Base-by-base conservation (phyloP, 2,113 vertebrate genomes). In the Bubalus kerabau region DNA sequence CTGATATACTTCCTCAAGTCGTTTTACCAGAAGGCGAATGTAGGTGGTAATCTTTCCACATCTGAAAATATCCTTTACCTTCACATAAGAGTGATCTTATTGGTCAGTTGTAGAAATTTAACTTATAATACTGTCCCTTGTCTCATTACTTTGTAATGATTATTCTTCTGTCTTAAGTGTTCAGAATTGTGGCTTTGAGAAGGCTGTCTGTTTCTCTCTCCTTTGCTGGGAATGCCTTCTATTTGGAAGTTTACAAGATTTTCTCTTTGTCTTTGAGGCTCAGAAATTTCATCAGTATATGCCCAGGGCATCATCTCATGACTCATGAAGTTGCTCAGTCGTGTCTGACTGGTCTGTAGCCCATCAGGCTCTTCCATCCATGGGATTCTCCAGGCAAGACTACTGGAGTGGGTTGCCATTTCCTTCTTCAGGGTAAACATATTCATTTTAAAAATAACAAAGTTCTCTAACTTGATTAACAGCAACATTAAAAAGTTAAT, bases 11-110 rank as follows among this genome's bases (percentile, higher is more conserved):
- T 86, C 46, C 74, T 88, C 28, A 48, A 95, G 80, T 94, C 76
- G 48, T 94, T 89, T 98, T 95, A 57, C n/a, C 71, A 82, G 84
- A 97, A 89, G 76, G 84, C 46, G 91, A 96, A 74, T 23, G 30
- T 32, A 88, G 46, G 14, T 96, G 64, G 40, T 91, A 54, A 85
- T 96, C 76, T 96, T 89, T 54, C 52, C n/a, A 82, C 32, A 85
- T 84, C 23, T 90, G 86, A 93, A 97, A 90, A 91, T 90, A 32
- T 60, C 30, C 92, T 76, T 96, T 57, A 59, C 24, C 21, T 90
- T 93, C 64, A 82, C 28, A 17, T 86, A 82, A 86, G 56, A 92
- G 81, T 84, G 21, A 83, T 87, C 30, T 57, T 93, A 19, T 83
- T 93, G 48, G 32, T 64, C n/a, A 92, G 59, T 46, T 76, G 74